Evolutionary conservation across 2,888 invertebrate genomes (phyloP), one percentile per base, ranked within the genome.

Genomic region (Pammene fasciana): DNA sequence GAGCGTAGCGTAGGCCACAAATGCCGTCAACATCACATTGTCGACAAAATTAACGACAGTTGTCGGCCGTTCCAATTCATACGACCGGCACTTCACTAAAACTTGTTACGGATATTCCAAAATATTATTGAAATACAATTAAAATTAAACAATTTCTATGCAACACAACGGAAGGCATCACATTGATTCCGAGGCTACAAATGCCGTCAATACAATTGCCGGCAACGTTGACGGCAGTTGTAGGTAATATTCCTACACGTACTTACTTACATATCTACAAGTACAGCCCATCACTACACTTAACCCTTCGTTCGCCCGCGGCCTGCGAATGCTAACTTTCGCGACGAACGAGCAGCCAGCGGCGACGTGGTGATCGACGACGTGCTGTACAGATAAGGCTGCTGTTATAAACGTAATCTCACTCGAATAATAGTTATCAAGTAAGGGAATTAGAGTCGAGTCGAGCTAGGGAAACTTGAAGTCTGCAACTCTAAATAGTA

Each of bases 271-370:
- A n/a, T n/a, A n/a, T n/a, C n/a, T n/a, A 43, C 10, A 10, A 50
- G 18, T 6, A 18, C 13, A 1, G 50, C 13, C 18, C 50, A 50
- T 26, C 50, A 50, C 50, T 50, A 50, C 50, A 6, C 26, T 50
- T 26, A 50, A 18, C 50, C 18, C 50, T 18, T 4, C 26, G 50
- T 60, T 11, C 61, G 66, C 65, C 68, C 13, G 46, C 11, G 68
- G 68, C 65, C 26, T 46, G 65, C 61, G 68, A 68, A 71, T 68
- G 65, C 48, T 60, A 68, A 61, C 66, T 57, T 41, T 52, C 57
- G 50, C 48, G 41, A 59, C 18, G 61, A 64, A 71, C 50, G 62
- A 67, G 71, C 36, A n/a, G 62, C 65, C 46, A 6, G 56, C 64
- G 62, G 70, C 62, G 59, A 18, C 46, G 46, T 16, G 5, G 38